Evolutionary conservation across 2,888 invertebrate species (phyloP).

Genomic region (Plagodis dolabraria): DNA sequence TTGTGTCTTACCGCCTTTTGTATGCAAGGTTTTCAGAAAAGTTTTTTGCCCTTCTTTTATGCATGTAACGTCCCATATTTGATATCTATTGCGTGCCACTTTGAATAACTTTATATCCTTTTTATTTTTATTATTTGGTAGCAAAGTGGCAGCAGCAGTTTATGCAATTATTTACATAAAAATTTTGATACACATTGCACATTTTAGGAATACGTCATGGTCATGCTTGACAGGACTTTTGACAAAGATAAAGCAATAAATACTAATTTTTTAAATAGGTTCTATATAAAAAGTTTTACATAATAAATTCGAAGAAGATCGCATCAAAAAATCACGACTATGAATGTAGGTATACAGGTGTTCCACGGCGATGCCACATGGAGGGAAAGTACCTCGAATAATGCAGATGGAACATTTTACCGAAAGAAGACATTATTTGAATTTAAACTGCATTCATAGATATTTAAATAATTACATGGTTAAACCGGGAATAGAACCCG

Average conservation of each 20-base stretch:
- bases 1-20: slow-evolving; percentile 62
- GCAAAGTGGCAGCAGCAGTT: slow-evolving; percentile 10
- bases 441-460: no score
- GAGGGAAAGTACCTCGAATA: no score
- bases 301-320: no score
- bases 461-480: no score
- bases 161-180: slow-evolving; percentile 25
- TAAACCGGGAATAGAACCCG: no score
- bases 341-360: no score
- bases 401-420: no score
- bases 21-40: slow-evolving; percentile 69
- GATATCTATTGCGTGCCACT: slow-evolving; percentile 73
- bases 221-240: slow-evolving; percentile 1
- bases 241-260: not conserved
- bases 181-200: slow-evolving; percentile 39
- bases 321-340: no score
- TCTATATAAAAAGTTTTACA: no score
- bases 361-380: no score
- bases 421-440: no score
- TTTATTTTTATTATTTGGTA: slow-evolving; percentile 14
- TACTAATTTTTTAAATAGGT: no score
- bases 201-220: slow-evolving; percentile 16
- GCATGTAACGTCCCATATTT: slow-evolving; percentile 75
- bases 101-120: slow-evolving; percentile 52
- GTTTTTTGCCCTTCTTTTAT: slow-evolving; percentile 72